Evolutionary conservation across 2,888 invertebrate genomes (phyloP), one percentile per base, ranked within the genome.

Genomic region (Phyllotreta striolata): DNA sequence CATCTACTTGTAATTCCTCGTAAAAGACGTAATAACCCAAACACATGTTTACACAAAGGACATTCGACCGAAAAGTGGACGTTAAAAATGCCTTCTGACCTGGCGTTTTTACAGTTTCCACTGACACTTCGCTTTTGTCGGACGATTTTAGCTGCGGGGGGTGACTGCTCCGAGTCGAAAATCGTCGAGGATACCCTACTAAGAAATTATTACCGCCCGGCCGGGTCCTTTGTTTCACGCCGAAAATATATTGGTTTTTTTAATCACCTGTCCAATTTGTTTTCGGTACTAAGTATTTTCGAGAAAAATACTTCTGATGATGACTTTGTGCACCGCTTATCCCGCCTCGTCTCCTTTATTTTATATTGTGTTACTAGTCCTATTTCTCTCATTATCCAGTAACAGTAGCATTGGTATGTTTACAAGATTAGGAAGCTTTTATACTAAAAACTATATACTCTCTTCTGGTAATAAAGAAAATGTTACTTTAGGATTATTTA

Each of bases 81-180:
- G 46, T 57, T 24, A 24, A 64, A 64, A 69, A 67, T 61, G 62
- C 66, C 60, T 63, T 57, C 66, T 66, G 68, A 69, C 68, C 68
- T 67, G 69, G 64, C 68, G 68, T 70, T 72, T 24, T 74, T 73
- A 72, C 74, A 73, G 71, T 70, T 72, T 68, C 64, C 69, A 67
- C 73, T 73, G 73, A 74, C 74, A 74, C 74, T 74, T 73, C 51
- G 64, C 75, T 73, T 76, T 76, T 76, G 77, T 75, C 77, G 77
- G 77, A 66, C 68, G 72, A 72, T 72, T 73, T 74, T 73, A 75
- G 68, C 77, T 66, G 68, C 74, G 62, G 77, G 77, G 74, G 77
- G 75, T 72, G 67, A 70, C 72, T 71, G 67, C 72, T 68, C 68
- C 62, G 65, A 66, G 69, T 64, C 66, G 67, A 62, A 65, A 67